Evolutionary conservation across 2,797 vertebrate species (phyloP).

Genomic region (Eospalax fontanierii): DNA sequence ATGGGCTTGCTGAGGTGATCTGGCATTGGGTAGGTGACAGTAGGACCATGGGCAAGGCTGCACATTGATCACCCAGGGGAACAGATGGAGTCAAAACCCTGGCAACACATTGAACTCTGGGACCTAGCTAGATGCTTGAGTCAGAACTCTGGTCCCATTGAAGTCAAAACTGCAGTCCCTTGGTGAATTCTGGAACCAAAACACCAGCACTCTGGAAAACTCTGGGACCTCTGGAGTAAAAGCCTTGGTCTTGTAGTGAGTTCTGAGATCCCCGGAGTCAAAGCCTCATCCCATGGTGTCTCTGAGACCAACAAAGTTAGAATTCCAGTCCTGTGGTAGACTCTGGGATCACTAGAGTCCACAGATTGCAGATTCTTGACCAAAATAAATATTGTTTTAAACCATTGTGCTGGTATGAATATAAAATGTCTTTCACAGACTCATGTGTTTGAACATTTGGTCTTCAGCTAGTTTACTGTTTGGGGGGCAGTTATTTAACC

Average conservation of each 20-base stretch:
- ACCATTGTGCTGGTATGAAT: neutral
- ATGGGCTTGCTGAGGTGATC: neutral
- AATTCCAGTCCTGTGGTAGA: neutral
- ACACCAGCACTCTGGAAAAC: neutral
- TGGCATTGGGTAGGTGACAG: neutral
- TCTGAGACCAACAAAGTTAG: neutral
- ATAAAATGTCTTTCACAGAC: neutral
- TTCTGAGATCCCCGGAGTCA: neutral
- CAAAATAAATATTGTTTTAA: conserved; percentile 23
- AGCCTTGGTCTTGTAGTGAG: too few species aligned
- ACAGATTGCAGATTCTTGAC: neutral
- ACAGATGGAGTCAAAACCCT: neutral
- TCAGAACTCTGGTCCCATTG: neutral
- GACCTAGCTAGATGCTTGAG: neutral
- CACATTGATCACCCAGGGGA: neutral
- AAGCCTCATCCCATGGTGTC: neutral
- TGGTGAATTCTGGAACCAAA: neutral
- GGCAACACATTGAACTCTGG: neutral
- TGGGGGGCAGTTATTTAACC: neutral
- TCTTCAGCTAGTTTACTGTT: neutral
- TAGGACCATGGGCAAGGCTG: neutral
- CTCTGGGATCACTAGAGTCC: neutral
- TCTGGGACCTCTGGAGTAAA: neutral
- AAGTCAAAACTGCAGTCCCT: neutral
- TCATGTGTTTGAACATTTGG: neutral